Base-by-base conservation (phyloP, 1,140 invertebrate species). In the Musca vetustissima region DNA sequence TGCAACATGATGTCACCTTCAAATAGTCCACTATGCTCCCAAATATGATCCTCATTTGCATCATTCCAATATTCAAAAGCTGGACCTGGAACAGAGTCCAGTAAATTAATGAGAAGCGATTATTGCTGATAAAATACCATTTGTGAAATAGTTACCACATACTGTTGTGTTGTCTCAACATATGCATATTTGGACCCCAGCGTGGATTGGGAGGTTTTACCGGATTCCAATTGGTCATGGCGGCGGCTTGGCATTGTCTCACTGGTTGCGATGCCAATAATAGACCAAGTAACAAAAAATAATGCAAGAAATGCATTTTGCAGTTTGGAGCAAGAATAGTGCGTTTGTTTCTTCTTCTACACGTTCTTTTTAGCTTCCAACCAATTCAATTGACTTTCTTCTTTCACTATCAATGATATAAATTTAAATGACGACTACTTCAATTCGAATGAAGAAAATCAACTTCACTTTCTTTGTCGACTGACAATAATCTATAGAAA, bases 1-100 rank as follows among this genome's bases (percentile, higher is more conserved):
- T 85, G 73, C 4, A 84, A 53, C 85, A 88, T 86, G 57, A 88
- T 88, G 70, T 88, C 87, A 49, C 87, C 87, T 76, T 88, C 86
- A 64, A 84, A 84, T 17, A 85, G 79, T 7, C 86, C 87, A 73
- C 85, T 86, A 25, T 86, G 75, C 73, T 88, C 87, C 87, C 87
- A 88, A 22, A 86, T 89, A 73, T 92, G 92, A n/a, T 86, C 81
- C 1, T 84, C 83, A 1, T 80, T 84, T 47, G 86, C 83, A 9
- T 83, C 79, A 21, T 85, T 84, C 90, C 90, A 92, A 4, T 81
- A 77, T 0, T 87, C 84, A 4, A 91, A 82, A 9, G 83, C 85
- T 8, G 83, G 79, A 7, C 89, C 86, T 86, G 52, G 0, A 82
- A 86, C 6, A 43, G 4, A 8, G 36, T 7, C 11, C 7, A 43